These are phyloP conservation scores for Harmothoe impar DNA, from an alignment of 2,888 invertebrate genomes.

Conservation along the genomic window DNA sequence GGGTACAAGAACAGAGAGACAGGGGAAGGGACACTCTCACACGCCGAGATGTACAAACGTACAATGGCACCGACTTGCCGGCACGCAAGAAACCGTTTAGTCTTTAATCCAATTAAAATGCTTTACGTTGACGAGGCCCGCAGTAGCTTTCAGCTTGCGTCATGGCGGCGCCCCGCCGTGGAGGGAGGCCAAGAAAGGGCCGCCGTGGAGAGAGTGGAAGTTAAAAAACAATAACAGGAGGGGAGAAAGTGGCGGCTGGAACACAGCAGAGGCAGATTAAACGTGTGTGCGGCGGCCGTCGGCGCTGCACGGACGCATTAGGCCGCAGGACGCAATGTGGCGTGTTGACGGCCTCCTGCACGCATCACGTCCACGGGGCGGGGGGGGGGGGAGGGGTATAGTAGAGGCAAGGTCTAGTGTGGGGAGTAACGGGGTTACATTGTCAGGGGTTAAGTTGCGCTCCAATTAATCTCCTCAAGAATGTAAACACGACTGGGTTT, in stretches of 20 bases:
- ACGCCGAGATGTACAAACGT: conserved; percentile 23
- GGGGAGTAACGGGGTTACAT: too few species aligned
- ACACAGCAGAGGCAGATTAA: neutral
- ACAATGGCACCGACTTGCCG: neutral
- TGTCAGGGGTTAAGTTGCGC: too few species aligned
- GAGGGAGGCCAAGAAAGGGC: neutral
- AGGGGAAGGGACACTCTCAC: conserved; percentile 27
- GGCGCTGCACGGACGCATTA: neutral
- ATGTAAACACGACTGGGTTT: too few species aligned
- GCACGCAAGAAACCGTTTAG: conserved; percentile 62
- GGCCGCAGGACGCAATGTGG: neutral
- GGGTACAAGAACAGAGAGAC: too few species aligned
- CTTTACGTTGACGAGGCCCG: neutral
- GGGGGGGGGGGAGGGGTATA: too few species aligned
- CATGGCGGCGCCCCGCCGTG: neutral
- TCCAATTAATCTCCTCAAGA: too few species aligned
- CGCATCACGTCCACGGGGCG: neutral
- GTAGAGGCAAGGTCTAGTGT: too few species aligned
- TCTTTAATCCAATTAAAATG: conserved; percentile 58
- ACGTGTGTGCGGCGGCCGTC: neutral
- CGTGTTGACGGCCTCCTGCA: neutral
- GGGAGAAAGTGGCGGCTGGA: neutral
- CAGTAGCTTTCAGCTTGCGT: conserved; percentile 1
- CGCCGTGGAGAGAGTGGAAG: neutral
- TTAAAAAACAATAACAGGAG: neutral